Percentiles rank a stretch among this genome's conserved stretches.
phyloP scores from a whole-genome alignment of 1,140 invertebrate species.

The Eciton burchellii region DNA sequence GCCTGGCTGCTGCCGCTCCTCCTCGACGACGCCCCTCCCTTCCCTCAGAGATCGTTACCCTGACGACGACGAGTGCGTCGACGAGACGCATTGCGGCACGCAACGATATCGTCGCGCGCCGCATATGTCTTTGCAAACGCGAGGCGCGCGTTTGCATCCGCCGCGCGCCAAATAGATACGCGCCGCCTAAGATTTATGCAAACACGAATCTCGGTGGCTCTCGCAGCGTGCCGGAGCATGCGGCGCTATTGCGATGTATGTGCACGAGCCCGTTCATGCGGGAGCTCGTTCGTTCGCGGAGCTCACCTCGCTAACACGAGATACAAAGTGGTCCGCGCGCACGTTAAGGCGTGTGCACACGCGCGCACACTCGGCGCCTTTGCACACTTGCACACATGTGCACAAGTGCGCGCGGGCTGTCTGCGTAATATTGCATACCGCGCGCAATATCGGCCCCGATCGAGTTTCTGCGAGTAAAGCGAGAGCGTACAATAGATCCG shows the following conservation, averaged over 20 bases:
- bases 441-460: conserved; percentile 62
- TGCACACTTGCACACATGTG: neutral
- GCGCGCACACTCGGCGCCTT: too few species aligned
- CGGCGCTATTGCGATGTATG: neutral
- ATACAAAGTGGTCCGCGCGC: conserved; percentile 30
- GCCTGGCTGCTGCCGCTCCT: neutral
- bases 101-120: conserved; percentile 24
- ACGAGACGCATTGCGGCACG: conserved; percentile 58
- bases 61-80: neutral
- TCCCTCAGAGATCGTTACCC: conserved; percentile 28
- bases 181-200: conserved; percentile 61
- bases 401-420: neutral
- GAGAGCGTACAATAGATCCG: conserved; percentile 51
- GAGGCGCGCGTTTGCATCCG: conserved; percentile 21
- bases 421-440: conserved; percentile 56
- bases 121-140: conserved; percentile 46
- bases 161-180: conserved; percentile 54
- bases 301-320: conserved; percentile 1
- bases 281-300: neutral
- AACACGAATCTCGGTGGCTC: conserved; percentile 47
- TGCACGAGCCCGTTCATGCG: neutral
- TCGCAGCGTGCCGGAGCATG: neutral
- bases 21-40: neutral
- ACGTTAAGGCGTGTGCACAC: neutral
- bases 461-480: conserved; percentile 63